Evolutionary conservation across 2,888 invertebrate species (phyloP).

Genomic region (Chrysopilus asiliformis): DNA sequence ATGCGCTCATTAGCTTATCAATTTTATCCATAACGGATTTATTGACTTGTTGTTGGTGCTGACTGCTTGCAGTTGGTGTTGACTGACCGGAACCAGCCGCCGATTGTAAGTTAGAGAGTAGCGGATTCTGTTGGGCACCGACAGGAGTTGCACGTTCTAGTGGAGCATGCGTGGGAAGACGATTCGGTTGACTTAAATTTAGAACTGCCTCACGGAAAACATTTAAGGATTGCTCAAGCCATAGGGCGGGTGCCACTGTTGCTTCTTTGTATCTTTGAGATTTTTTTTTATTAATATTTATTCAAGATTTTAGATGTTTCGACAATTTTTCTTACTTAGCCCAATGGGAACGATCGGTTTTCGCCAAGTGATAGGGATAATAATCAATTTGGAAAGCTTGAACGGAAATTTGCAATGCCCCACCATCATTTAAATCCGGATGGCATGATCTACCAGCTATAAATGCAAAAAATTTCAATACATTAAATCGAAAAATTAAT

Average conservation of each 20-base stretch:
- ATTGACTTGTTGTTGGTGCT: conserved; percentile 15
- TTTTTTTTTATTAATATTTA: neutral
- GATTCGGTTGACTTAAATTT: conserved; percentile 55
- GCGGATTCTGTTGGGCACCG: conserved; percentile 18
- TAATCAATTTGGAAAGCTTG: conserved; percentile 81
- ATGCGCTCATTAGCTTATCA: conserved; percentile 82
- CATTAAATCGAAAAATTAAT: neutral
- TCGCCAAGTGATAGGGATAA: conserved; percentile 92
- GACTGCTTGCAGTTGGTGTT: conserved; percentile 15
- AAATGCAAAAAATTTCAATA: conserved; percentile 14
- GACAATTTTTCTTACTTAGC: conserved; percentile 40
- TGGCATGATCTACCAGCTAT: conserved; percentile 71
- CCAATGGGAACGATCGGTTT: conserved; percentile 82
- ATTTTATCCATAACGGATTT: conserved; percentile 53
- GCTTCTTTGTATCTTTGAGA: conserved; percentile 53
- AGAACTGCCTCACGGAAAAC: conserved; percentile 64
- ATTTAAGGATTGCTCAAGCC: conserved; percentile 75
- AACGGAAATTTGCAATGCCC: conserved; percentile 83
- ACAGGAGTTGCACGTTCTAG: conserved; percentile 26
- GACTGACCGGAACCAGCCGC: conserved; percentile 15
- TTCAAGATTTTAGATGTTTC: neutral
- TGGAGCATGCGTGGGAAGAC: conserved; percentile 32
- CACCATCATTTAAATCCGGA: conserved; percentile 75
- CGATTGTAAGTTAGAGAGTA: conserved; percentile 13
- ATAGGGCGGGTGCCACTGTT: conserved; percentile 64